Evolutionary conservation across 2,113 vertebrate species (phyloP).

Genomic region (cattle (Bos taurus)): DNA sequence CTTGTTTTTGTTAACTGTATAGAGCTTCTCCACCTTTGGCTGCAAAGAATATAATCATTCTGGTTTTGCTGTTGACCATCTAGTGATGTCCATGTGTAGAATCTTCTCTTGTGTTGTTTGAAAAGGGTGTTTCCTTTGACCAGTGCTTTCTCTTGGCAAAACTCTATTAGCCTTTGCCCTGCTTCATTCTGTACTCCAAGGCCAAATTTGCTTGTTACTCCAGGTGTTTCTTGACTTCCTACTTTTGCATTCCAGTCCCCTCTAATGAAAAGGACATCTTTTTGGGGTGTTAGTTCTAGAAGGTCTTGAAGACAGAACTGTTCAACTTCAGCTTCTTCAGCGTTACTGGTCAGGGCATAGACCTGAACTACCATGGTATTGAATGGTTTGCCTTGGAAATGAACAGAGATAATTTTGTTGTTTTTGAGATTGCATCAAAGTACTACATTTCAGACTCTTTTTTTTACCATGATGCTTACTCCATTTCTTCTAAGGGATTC

Average conservation of each 20-base stretch:
- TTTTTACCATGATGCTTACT: neutral
- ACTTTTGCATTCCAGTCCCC: neutral
- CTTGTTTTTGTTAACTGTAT: neutral
- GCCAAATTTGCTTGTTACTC: neutral
- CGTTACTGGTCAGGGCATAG: neutral
- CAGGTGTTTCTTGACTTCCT: neutral
- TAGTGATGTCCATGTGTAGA: neutral
- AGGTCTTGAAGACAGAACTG: neutral
- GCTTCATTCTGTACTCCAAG: neutral
- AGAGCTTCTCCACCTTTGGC: neutral
- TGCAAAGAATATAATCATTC: neutral
- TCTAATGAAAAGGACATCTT: neutral
- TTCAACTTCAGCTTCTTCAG: neutral
- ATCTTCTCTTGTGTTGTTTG: neutral
- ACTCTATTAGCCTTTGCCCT: neutral
- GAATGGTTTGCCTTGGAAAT: neutral
- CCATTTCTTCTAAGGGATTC: neutral
- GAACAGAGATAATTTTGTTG: neutral
- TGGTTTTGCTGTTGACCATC: neutral
- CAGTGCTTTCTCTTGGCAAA: neutral
- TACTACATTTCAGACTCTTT: neutral
- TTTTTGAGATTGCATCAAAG: neutral
- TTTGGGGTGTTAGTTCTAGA: fast-evolving
- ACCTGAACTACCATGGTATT: neutral
- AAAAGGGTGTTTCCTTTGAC: neutral